phyloP scores from a whole-genome alignment of 2,888 invertebrate genomes.

The Gymnoscelis rufifasciata region DNA sequence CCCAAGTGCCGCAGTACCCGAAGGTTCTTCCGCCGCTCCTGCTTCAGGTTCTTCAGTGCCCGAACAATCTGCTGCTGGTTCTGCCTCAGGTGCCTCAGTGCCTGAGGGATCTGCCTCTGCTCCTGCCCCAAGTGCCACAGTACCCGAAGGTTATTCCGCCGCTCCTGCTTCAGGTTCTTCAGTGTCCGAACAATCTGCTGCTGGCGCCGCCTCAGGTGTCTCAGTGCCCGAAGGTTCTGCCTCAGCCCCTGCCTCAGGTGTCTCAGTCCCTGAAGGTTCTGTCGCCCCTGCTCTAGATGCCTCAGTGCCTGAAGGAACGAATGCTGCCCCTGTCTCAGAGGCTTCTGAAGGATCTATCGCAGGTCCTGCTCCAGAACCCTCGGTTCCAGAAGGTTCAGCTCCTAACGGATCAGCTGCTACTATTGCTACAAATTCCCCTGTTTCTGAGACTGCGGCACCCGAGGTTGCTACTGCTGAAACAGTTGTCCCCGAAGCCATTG shows the following conservation, averaged over 20 bases:
- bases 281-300: neutral
- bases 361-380: slow-evolving; percentile 1
- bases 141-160: slow-evolving; percentile 3
- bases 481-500: slow-evolving; percentile 3
- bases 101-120: slow-evolving; percentile 6
- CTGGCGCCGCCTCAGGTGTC: neutral
- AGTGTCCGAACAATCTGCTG: slow-evolving; percentile 1
- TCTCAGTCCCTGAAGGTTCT: neutral
- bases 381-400: too few relatives aligned
- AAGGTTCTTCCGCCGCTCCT: neutral
- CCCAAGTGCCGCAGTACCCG: neutral
- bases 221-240: neutral
- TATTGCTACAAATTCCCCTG: too few relatives aligned
- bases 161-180: neutral
- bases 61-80: neutral
- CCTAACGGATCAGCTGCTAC: too few relatives aligned
- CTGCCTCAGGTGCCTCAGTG: neutral
- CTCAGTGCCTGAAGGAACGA: neutral
- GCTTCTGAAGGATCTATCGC: neutral
- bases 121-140: neutral
- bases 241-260: slow-evolving; percentile 1
- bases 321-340: neutral
- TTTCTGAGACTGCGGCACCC: too few relatives aligned
- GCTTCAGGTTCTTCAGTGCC: neutral
- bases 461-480: slow-evolving; percentile 5